These are phyloP conservation scores for Plectrocnemia conspersa DNA, from an alignment of 1,140 invertebrate species.

Conservation along the genomic window DNA sequence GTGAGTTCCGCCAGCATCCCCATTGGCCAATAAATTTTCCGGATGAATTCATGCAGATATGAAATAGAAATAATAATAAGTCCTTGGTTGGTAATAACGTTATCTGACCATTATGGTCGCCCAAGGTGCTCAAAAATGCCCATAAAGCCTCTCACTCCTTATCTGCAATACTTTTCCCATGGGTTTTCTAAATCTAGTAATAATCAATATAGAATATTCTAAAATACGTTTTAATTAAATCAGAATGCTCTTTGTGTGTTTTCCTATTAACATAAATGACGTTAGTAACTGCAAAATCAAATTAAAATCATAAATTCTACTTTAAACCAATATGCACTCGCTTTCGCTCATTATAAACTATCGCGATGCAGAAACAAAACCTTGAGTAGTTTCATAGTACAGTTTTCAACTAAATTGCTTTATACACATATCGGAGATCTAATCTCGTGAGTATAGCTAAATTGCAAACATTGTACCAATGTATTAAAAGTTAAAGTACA, in stretches of 20 bases:
- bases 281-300: too few species aligned
- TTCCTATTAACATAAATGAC: too few species aligned
- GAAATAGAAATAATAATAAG: conserved; percentile 26
- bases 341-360: conserved; percentile 6
- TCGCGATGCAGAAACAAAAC: background rate
- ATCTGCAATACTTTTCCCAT: too few species aligned
- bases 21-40: conserved; percentile 22
- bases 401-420: background rate
- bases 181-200: too few species aligned
- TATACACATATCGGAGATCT: too few species aligned
- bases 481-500: too few species aligned
- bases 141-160: too few species aligned
- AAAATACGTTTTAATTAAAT: too few species aligned
- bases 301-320: background rate
- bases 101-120: conserved; percentile 6
- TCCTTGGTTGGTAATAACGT: conserved; percentile 24
- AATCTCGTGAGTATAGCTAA: too few species aligned
- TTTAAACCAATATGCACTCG: background rate
- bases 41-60: conserved; percentile 29
- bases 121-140: background rate
- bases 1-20: conserved; percentile 13
- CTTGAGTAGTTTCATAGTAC: background rate
- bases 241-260: too few species aligned
- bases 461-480: too few species aligned
- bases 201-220: too few species aligned